Percentiles rank a stretch among this genome's conserved stretches.
Evolutionary conservation across 2,113 vertebrate genomes (phyloP).

Genomic region (Agapornis roseicollis): DNA sequence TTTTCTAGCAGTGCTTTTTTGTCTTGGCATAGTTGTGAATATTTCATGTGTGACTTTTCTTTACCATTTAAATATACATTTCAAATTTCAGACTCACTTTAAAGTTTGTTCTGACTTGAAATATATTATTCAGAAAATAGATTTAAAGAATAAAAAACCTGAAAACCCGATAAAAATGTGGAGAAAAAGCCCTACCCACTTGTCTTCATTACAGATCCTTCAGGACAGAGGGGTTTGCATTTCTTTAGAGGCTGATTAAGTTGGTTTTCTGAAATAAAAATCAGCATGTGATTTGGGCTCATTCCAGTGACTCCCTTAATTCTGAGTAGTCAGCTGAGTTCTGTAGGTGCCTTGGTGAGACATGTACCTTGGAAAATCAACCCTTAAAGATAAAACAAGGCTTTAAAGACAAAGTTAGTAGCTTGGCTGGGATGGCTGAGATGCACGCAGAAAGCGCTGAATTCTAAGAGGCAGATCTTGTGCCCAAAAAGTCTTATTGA

Average conservation of each 20-base stretch:
- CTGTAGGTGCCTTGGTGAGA: neutral
- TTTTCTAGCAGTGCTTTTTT: neutral
- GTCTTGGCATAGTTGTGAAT: neutral
- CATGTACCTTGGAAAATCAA: neutral
- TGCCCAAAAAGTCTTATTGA: neutral
- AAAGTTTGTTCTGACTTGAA: neutral
- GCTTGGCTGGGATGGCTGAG: neutral
- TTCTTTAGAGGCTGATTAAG: neutral
- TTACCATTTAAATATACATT: neutral
- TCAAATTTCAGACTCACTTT: slow-evolving; percentile 20
- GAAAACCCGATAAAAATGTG: neutral
- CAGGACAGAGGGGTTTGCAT: neutral
- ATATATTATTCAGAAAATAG: neutral
- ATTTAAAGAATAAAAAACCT: neutral
- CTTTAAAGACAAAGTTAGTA: neutral
- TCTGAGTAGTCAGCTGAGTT: neutral
- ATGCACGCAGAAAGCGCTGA: neutral
- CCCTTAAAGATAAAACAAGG: neutral
- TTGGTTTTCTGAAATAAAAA: neutral
- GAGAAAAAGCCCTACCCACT: neutral
- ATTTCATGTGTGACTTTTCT: neutral
- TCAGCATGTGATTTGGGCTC: neutral
- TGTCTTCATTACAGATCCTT: neutral
- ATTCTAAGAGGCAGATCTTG: neutral
- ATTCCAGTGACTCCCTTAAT: neutral